Base-by-base conservation (phyloP, 2,888 invertebrate species). In the Melikaiella ostensackeni region DNA sequence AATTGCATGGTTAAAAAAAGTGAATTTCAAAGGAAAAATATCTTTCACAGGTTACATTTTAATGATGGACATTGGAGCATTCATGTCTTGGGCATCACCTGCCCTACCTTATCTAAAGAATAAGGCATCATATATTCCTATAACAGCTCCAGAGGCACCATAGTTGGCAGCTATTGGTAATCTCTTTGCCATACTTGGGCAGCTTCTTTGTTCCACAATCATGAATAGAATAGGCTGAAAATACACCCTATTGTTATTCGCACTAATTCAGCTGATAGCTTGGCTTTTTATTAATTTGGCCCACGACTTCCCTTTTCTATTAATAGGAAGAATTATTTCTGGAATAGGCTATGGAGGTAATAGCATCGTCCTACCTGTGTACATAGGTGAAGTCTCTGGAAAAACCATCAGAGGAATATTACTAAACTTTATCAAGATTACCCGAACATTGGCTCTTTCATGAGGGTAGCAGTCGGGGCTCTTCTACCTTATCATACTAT, bases 331-430 rank as follows among this genome's bases (percentile, higher is more conserved):
- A 13, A 13, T 13, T 38, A 13, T 38, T 38, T 11, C 38, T 13
- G 38, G 38, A 38, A 38, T 13, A 38, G 11, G 13, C 9, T 88
- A 90, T 76, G 92, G 92, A 1, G 91, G 92, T 75, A 88, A 92
- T 19, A 92, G 92, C 73, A 92, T 93, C 50, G 92, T 92, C 2
- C 90, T 92, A 4, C 93, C 94, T 0, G 93, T 94, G 84, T 95
- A 94, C 86, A 91, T 94, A 19, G 93, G 93, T 2, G 95, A 94
- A 89, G 93, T 94, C 64, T 92, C 94, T 0, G 93, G 93, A 70
- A 93, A 93, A 46, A 92, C 92, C 30, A 91, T 93, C 42, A 89
- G 94, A 38, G 94, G 94, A 0, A 90, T 93, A 33, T 87, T 95
- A 4, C 93, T 94, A 1, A 93, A 94, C 0, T 92, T 93, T 16